Conservation (phyloP, 1,140 invertebrate genomes). For the Trichonephila inaurata region DNA sequence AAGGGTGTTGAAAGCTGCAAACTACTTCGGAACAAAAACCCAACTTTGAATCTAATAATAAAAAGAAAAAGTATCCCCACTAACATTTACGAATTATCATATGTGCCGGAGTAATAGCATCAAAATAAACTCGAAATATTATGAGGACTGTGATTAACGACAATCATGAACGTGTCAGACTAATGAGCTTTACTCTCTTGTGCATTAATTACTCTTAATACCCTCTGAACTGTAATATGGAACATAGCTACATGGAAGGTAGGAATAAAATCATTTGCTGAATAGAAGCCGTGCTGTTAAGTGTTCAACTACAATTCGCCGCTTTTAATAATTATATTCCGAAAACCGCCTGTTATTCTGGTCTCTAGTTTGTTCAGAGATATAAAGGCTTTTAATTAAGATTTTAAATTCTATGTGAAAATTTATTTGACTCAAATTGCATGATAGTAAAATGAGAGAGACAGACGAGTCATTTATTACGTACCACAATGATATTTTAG, state of each 20-base stretch:
- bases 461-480: too few relatives aligned
- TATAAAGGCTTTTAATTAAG: too few relatives aligned
- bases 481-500: too few relatives aligned
- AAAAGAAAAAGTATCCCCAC: too few relatives aligned
- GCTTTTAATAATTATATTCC: constrained; percentile 5
- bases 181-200: constrained; percentile 42
- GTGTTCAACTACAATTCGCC: constrained; percentile 4
- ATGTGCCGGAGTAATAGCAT: too few relatives aligned
- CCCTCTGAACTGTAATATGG: constrained; percentile 21
- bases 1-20: too few relatives aligned
- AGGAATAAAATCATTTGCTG: neutral
- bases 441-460: too few relatives aligned
- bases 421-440: too few relatives aligned
- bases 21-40: too few relatives aligned
- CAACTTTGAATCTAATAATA: too few relatives aligned
- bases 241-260: neutral
- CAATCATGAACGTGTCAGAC: neutral
- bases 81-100: too few relatives aligned
- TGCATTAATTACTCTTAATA: constrained; percentile 57
- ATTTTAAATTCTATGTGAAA: too few relatives aligned
- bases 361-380: neutral
- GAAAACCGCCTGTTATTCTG: neutral
- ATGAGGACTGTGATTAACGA: constrained; percentile 42
- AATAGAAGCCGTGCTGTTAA: neutral
- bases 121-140: neutral